A percentile compares a stretch with the other conserved stretches of the same genome.
These are phyloP conservation scores for Porites evermanni DNA, from an alignment of 92 coral and sea anemone genomes.

Conservation along the genomic window DNA sequence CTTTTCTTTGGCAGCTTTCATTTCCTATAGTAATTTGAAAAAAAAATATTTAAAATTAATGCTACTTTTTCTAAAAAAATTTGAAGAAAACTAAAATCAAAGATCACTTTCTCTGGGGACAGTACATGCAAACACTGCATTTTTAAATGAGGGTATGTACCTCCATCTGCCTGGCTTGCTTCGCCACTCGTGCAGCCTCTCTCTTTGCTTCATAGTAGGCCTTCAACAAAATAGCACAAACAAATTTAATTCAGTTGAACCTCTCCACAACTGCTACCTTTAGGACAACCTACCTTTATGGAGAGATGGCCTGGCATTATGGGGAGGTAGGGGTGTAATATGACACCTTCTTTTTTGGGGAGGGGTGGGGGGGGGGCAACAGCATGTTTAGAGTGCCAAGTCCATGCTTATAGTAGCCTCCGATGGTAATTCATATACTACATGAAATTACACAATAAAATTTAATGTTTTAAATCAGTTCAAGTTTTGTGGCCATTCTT, in stretches of 20 bases:
- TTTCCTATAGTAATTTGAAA: constrained; percentile 29
- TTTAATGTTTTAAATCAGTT: too few species aligned
- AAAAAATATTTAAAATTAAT: too few species aligned
- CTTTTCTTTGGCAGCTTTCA: constrained; percentile 56
- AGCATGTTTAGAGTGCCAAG: too few species aligned
- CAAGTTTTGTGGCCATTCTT: too few species aligned
- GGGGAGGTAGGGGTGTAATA: neutral
- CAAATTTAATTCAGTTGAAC: neutral
- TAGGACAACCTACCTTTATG: neutral
- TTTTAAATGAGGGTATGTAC: constrained; percentile 18
- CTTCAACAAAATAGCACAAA: constrained; percentile 25
- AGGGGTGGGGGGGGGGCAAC: too few species aligned
- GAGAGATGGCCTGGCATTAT: neutral
- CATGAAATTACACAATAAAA: too few species aligned
- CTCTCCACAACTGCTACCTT: too few species aligned
- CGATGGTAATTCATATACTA: too few species aligned
- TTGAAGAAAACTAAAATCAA: neutral
- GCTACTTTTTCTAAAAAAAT: too few species aligned
- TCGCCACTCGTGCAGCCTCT: constrained; percentile 90
- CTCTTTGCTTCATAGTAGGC: constrained; percentile 91
- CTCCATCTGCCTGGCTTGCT: constrained; percentile 77
- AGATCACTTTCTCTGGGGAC: neutral
- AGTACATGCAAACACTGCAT: neutral
- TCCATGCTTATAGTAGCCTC: too few species aligned
- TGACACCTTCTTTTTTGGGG: too few species aligned